Percentiles rank a stretch among this genome's conserved stretches.
Conservation (phyloP, 2,888 invertebrate genomes). For the Ommatoiulus sabulosus region DNA sequence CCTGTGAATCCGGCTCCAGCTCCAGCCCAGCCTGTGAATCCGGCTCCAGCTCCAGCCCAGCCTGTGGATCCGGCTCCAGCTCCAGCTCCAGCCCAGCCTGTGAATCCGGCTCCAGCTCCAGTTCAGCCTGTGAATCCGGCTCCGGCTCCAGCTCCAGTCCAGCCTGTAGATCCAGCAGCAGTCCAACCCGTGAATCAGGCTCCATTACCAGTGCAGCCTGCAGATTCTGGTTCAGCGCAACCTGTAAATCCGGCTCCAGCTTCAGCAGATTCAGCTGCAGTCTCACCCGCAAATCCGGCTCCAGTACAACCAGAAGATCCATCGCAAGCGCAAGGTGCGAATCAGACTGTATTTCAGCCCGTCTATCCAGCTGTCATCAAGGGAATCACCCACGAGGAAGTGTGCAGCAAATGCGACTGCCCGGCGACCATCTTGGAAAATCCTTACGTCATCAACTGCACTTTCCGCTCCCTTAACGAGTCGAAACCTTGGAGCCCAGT, state of each 20-base stretch:
- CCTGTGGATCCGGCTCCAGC: neutral
- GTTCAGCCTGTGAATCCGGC: neutral
- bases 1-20: neutral
- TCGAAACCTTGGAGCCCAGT: constrained; percentile 4
- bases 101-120: neutral
- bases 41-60: neutral
- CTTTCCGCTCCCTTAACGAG: neutral
- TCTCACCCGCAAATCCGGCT: neutral
- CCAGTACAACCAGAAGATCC: neutral
- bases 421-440: neutral
- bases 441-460: constrained; percentile 56
- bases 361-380: neutral
- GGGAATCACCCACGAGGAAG: neutral
- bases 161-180: neutral
- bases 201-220: neutral
- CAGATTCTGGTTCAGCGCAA: neutral
- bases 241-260: neutral
- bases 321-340: neutral
- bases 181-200: neutral
- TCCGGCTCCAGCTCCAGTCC: neutral
- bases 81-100: neutral
- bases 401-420: neutral
- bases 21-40: neutral
- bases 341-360: neutral
- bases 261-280: too few relatives aligned